Percentiles rank a stretch among this genome's conserved stretches.
Conservation (phyloP, 2,113 vertebrate species). For the Coturnix japonica region DNA sequence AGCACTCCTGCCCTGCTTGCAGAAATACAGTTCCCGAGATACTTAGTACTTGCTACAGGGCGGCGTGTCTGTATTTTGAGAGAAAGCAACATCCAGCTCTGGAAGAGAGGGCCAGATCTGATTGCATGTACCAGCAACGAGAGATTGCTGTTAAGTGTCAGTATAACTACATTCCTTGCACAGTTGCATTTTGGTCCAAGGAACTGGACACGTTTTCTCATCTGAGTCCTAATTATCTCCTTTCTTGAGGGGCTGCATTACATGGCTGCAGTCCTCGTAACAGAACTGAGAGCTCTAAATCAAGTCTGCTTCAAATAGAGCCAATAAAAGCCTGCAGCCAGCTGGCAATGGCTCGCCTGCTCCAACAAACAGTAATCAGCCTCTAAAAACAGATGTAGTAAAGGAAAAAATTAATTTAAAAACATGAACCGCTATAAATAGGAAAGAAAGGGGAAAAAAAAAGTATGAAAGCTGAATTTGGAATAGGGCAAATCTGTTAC, state of each 20-base stretch:
- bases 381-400: neutral
- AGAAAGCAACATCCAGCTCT: neutral
- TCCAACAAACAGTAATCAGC: neutral
- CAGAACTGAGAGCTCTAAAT: neutral
- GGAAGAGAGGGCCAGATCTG: neutral
- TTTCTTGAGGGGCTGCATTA: neutral
- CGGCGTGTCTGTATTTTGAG: constrained; percentile 25
- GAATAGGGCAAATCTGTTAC: neutral
- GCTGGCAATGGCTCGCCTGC: neutral
- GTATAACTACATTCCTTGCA: constrained; percentile 3
- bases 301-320: neutral
- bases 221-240: neutral
- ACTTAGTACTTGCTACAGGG: neutral
- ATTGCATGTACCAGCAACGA: neutral
- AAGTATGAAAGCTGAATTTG: neutral
- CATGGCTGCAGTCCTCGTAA: neutral
- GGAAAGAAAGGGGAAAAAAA: neutral
- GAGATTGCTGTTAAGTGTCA: neutral
- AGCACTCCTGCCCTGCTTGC: neutral
- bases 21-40: neutral
- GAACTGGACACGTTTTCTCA: neutral
- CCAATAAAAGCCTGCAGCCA: neutral
- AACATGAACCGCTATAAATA: constrained; percentile 9
- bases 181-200: neutral
- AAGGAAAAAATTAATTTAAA: neutral